Base-by-base conservation (phyloP, 2,888 invertebrate species). In the Ptychoptera contaminata region DNA sequence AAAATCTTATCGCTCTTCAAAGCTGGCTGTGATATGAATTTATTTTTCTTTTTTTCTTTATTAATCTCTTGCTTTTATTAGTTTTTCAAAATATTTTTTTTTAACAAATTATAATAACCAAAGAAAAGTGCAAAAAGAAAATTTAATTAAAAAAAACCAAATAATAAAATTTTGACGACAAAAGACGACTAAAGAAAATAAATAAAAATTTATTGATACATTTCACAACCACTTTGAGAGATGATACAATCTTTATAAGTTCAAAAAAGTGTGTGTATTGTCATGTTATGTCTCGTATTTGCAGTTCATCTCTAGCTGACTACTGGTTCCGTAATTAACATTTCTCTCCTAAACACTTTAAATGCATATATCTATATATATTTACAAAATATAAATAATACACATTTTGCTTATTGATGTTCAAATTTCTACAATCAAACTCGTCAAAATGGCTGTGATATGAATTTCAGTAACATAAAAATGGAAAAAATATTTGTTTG, bases 11-110 rank as follows among this genome's bases (percentile, higher is more conserved):
- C 83, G 87, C 87, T 90, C 88, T 88, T 88, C 88, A 90, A 92
- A 90, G 90, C 91, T 90, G 88, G 88, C 90, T 91, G 90, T 88
- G 88, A 90, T 90, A 88, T 86, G 86, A 72, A 56, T 57, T 58
- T 61, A 62, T 16, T 16, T 23, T 23, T 23, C 3, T 23, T 23
- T 23, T 23, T 7, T 23, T 23, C 23, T 23, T 23, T 23, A 23
- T 5, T 23, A 3, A 23, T 23, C 7, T 23, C 7, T 23, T 23
- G 23, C 3, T 23, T 23, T 23, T 23, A 5, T 23, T 23, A 5
- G 3, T 23, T 23, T 23, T 23, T 23, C 7, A 23, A 23, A 5
- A 5, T 23, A 23, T 23, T 23, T 23, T 23, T 7, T 23, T 23
- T 23, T 23, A 5, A 5, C 7, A 7, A 5, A 5, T 23, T 7